Evolutionary conservation across 1,140 invertebrate species (phyloP), one percentile per base, ranked within the genome.

Genomic region (Drosophila novamexicana): DNA sequence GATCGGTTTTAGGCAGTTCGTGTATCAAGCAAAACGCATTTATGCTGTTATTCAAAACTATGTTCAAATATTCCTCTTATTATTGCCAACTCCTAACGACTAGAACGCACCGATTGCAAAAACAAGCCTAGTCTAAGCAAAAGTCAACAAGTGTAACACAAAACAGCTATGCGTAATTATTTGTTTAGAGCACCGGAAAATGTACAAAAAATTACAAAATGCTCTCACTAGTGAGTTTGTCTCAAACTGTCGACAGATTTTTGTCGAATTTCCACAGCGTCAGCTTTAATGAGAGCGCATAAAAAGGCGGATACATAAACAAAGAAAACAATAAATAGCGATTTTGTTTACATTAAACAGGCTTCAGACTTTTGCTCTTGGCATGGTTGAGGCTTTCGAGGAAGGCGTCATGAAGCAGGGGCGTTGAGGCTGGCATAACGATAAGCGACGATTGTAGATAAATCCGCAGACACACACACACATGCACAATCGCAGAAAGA

Each of bases 381-480:
- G 12, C 44, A 7, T 53, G n/a, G 44, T 58, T 16, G 34, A 53
- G 32, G 67, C 54, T 68, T 61, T 29, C 52, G 42, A 44, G 37
- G 65, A 42, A 49, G 32, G 42, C 5, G 37, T 10, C 45, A 12
- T 42, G 40, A 8, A 39, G 53, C 45, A 65, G 79, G 71, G 54
- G 75, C 57, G 56, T 65, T 37, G 53, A 54, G 50, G 78, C 80
- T 69, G 77, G 77, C 37, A 73, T 52, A 40, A 53, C 72, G 84
- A 88, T 88, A 88, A 86, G 84, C 56, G 74, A 73, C 68, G 78
- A 88, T 88, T 77, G 83, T 65, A 83, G 83, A 86, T 89, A 88
- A 88, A 70, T 79, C 68, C 59, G 53, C 45, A 75, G 44, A 65
- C 49, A 77, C 59, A 68, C 50, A 56, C 22, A 47, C 39, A 34